A percentile compares a stretch with the other conserved stretches of the same genome.
Evolutionary conservation across 2,113 vertebrate genomes (phyloP).

Genomic region (Numenius arquata): DNA sequence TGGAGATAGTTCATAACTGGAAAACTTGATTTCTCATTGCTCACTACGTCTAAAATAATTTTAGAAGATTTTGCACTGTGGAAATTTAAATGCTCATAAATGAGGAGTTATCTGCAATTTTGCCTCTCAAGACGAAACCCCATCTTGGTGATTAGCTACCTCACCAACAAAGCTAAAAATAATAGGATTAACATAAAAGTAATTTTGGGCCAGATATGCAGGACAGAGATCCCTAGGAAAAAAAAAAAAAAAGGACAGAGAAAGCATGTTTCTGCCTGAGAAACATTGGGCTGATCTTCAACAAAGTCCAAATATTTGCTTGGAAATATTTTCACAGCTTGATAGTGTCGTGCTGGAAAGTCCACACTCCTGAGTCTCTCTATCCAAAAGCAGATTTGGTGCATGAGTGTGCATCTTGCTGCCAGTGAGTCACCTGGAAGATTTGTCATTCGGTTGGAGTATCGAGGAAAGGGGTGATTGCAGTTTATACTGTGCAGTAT

Average conservation of each 20-base stretch:
- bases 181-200: neutral
- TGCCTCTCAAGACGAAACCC: neutral
- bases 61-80: neutral
- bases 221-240: neutral
- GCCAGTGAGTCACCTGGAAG: constrained; percentile 31
- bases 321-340: constrained; percentile 8
- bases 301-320: constrained; percentile 3
- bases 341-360: neutral
- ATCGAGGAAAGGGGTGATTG: neutral
- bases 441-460: neutral
- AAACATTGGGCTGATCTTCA: neutral
- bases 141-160: neutral
- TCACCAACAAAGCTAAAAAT: neutral
- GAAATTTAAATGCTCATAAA: neutral
- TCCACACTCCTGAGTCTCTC: neutral
- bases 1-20: neutral
- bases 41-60: neutral
- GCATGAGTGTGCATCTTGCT: neutral
- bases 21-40: neutral
- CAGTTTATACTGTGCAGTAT: neutral
- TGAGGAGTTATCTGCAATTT: neutral
- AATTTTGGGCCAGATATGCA: neutral
- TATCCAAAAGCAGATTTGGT: neutral
- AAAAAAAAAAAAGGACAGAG: neutral
- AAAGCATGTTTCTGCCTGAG: neutral